A percentile compares a stretch with the other conserved stretches of the same genome.
phyloP scores from a whole-genome alignment of 2,888 invertebrate species.

The Chymomyza fuscimana region DNA sequence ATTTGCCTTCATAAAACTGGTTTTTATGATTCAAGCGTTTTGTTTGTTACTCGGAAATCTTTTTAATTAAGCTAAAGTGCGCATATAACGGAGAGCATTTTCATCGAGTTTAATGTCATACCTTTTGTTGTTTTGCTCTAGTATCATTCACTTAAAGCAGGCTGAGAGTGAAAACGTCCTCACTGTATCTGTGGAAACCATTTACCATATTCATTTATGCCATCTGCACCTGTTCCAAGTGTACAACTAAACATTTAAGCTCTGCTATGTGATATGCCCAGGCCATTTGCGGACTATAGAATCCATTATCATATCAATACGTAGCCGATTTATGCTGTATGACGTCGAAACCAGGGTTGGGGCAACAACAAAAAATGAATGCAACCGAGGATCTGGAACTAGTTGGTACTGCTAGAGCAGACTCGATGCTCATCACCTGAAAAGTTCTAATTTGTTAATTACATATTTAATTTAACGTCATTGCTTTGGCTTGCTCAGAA shows the following conservation, averaged over 20 bases:
- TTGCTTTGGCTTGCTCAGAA: no score
- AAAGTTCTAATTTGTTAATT: no score
- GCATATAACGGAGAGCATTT: not conserved
- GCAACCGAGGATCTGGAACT: no score
- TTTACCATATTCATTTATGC: not conserved
- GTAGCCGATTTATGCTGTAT: not conserved
- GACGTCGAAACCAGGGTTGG: not conserved
- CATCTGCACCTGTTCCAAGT: not conserved
- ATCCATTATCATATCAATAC: not conserved
- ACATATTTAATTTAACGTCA: no score
- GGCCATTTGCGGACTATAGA: not conserved
- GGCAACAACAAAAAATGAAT: not conserved
- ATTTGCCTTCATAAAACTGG: slow-evolving; percentile 23
- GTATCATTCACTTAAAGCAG: not conserved
- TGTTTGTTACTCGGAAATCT: slow-evolving; percentile 7
- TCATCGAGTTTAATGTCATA: not conserved
- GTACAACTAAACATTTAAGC: not conserved
- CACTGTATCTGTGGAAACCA: not conserved
- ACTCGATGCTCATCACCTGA: no score
- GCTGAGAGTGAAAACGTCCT: not conserved
- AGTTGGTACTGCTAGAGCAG: no score
- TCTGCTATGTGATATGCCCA: not conserved
- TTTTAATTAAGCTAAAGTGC: not conserved
- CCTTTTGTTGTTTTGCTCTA: not conserved
- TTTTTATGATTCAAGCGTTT: slow-evolving; percentile 21